phyloP scores from a whole-genome alignment of 2,888 invertebrate species.

The Luffia ferchaultella region DNA sequence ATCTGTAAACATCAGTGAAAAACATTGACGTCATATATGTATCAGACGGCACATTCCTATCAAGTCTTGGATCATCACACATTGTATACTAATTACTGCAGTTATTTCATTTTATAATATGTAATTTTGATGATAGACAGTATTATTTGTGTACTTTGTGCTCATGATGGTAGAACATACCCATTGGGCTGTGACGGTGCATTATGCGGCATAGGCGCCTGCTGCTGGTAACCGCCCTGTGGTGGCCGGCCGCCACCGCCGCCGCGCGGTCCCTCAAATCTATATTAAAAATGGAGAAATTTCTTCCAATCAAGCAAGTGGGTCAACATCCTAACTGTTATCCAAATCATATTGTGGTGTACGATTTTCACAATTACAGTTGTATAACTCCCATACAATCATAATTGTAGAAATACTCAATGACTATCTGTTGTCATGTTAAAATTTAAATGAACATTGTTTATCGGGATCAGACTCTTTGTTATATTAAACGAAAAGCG shows the following conservation, averaged over 20 bases:
- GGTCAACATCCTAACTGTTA: no score
- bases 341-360: no score
- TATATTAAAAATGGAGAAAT: constrained; percentile 19
- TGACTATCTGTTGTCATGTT: no score
- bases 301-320: no score
- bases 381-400: no score
- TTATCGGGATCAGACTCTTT: no score
- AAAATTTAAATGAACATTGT: no score
- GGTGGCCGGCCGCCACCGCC: constrained; percentile 33
- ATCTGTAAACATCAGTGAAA: constrained; percentile 26
- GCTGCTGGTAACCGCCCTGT: constrained; percentile 34
- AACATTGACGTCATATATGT: constrained; percentile 51
- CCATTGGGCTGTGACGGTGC: constrained; percentile 36
- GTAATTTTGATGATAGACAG: not conserved
- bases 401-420: no score
- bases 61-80: constrained; percentile 55
- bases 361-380: no score
- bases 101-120: constrained; percentile 1
- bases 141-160: constrained; percentile 8
- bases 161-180: constrained; percentile 45
- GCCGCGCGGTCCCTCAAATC: constrained; percentile 41
- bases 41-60: constrained; percentile 66
- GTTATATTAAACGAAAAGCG: no score
- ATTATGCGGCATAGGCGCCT: constrained; percentile 28
- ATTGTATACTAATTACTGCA: no score